Evolutionary conservation across 2,797 vertebrate genomes (phyloP), one percentile per base, ranked within the genome.

Genomic region (Gymnoscopelus microlampas): DNA sequence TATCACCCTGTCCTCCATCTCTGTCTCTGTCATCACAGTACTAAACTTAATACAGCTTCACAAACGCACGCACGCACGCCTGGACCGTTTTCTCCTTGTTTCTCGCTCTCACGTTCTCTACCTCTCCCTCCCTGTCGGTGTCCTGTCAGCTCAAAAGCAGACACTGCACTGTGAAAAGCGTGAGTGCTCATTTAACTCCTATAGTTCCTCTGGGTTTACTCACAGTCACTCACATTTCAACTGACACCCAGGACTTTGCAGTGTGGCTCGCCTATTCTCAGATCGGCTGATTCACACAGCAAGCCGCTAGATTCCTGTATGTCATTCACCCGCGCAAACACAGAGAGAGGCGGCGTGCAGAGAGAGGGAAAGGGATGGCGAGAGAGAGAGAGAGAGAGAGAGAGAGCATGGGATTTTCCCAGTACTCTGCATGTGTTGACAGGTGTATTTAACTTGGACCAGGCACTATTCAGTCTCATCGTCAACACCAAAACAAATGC

Each of bases 221-320:
- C 39, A 44, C 39, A 44, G 39, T 44, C 39, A 44, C 9, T 44
- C 32, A 35, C 32, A 8, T 44, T 44, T 5, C 32, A 35, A 35
- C 32, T 35, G 32, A 35, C 39, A 44, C 39, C 39, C 39, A 44
- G 39, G 39, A 44, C 9, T 44, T 44, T 44, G 9, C 39, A 44
- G 39, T 44, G 39, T 70, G 68, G 56, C 35, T 55, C 3, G 55
- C 19, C 2, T 77, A 23, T 72, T 51, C 66, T 70, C 23, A 60
- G 76, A 81, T 74, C 68, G 74, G 55, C 48, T 73, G 66, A 74
- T 67, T 77, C 77, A 74, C 71, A 72, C 62, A 39, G 47, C 57
- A 57, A 76, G 75, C 78, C 5, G 68, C 39, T 50, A 86, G 54
- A 85, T 87, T 85, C 74, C 70, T 79, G 14, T n/a, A 5, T 35